Conservation (phyloP, 2,113 vertebrate genomes). For the Ptilorrhoa leucosticta region DNA sequence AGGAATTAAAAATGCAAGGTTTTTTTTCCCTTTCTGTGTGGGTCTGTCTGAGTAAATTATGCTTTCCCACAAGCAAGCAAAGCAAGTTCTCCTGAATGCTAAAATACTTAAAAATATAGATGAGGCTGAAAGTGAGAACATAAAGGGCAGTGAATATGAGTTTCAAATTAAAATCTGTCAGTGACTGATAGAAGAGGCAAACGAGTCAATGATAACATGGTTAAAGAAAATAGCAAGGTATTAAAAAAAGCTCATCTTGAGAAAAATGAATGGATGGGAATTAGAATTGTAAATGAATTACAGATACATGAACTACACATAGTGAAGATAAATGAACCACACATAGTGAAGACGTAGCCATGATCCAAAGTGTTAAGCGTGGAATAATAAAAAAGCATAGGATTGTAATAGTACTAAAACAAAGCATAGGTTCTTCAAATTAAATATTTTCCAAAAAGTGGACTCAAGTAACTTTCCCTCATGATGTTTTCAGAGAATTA, state of each 20-base stretch:
- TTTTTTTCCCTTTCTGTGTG: background rate
- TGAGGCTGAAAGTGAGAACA: background rate
- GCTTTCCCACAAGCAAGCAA: background rate
- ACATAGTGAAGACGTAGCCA: background rate
- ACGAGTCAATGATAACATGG: background rate
- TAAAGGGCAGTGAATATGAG: background rate
- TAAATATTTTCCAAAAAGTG: background rate
- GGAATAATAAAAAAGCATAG: background rate
- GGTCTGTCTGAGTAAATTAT: background rate
- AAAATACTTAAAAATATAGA: background rate
- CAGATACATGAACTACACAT: background rate
- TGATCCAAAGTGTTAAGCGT: background rate
- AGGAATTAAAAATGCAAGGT: background rate
- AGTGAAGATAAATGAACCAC: background rate
- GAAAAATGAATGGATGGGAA: background rate
- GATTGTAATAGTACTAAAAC: too few species aligned
- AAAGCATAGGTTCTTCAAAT: background rate
- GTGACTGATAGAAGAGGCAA: background rate
- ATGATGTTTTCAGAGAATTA: background rate
- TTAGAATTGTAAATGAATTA: background rate
- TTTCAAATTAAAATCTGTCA: background rate
- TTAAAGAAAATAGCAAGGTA: background rate
- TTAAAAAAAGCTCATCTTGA: background rate
- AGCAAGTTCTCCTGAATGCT: background rate
- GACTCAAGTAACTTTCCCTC: background rate